These are phyloP conservation scores for Coremacera marginata DNA, from an alignment of 2,888 invertebrate species.

Conservation along the genomic window DNA sequence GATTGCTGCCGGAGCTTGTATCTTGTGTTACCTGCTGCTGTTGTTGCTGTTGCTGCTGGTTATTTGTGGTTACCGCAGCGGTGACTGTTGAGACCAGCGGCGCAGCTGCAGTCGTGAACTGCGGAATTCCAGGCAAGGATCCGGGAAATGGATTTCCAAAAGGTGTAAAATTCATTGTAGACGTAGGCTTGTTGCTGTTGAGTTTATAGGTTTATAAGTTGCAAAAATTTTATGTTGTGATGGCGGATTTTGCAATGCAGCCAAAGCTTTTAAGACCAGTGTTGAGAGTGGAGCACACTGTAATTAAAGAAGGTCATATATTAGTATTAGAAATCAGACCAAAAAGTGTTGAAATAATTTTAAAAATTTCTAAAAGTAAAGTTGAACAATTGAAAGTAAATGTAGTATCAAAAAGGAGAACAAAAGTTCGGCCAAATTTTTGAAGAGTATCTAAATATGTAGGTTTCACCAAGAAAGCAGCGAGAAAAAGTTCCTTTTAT, in stretches of 20 bases:
- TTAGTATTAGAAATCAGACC: not conserved
- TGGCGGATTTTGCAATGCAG: not conserved
- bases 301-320: not conserved
- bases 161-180: conserved; percentile 86
- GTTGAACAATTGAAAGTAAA: too few species aligned
- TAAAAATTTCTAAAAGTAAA: too few species aligned
- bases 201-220: not conserved
- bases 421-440: too few species aligned
- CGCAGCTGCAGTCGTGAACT: conserved; percentile 75
- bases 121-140: conserved; percentile 85
- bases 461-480: too few species aligned
- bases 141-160: conserved; percentile 84
- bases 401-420: too few species aligned
- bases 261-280: not conserved
- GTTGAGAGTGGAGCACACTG: not conserved
- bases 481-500: too few species aligned
- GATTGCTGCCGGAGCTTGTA: conserved; percentile 60
- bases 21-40: conserved; percentile 53
- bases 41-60: conserved; percentile 58
- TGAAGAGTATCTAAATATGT: too few species aligned
- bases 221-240: not conserved
- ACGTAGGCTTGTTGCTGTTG: conserved; percentile 26
- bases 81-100: conserved; percentile 74
- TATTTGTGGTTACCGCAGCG: conserved; percentile 66
- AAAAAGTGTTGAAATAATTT: not conserved